Percentiles rank a stretch among this genome's conserved stretches.
phyloP scores from a whole-genome alignment of 2,797 vertebrate species.

The Melanotaenia parkinsoni region DNA sequence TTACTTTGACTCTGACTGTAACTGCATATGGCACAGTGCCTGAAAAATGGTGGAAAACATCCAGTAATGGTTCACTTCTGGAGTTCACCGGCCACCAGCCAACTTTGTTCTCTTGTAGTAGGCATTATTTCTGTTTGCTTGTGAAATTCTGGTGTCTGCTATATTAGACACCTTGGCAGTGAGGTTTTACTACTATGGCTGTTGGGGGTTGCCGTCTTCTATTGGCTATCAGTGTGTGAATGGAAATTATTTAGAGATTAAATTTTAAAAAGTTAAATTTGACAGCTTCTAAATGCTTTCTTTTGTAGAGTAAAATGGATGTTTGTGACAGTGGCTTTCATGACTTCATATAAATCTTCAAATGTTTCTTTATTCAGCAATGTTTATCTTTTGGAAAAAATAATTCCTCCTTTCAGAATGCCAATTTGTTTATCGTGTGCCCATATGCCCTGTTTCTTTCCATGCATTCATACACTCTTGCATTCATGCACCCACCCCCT shows the following conservation, averaged over 20 bases:
- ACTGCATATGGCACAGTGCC: conserved; percentile 62
- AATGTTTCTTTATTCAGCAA: conserved; percentile 1
- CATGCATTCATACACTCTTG: conserved; percentile 28
- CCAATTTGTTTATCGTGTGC: conserved; percentile 42
- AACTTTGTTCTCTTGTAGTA: conserved; percentile 54
- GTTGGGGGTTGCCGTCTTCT: conserved; percentile 14
- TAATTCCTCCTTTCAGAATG: background rate
- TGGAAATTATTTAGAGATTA: conserved; percentile 45
- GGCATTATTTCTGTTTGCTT: conserved; percentile 34
- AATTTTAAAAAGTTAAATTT: background rate
- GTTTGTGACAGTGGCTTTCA: background rate
- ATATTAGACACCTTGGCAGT: conserved; percentile 66
- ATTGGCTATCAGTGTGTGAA: conserved; percentile 34
- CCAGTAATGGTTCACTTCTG: conserved; percentile 57
- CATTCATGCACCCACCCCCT: conserved; percentile 48
- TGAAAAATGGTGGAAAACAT: conserved; percentile 66
- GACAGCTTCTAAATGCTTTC: background rate
- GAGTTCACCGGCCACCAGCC: conserved; percentile 63
- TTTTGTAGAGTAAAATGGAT: background rate
- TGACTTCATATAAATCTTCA: background rate
- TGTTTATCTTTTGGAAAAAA: conserved; percentile 11
- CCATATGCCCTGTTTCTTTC: conserved; percentile 11
- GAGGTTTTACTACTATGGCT: conserved; percentile 50
- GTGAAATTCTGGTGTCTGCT: conserved; percentile 55
- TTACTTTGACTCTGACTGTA: conserved; percentile 22